Percentiles rank a stretch among this genome's conserved stretches.
Evolutionary conservation across 1,140 invertebrate species (phyloP).

Genomic region (Orussus abietinus): DNA sequence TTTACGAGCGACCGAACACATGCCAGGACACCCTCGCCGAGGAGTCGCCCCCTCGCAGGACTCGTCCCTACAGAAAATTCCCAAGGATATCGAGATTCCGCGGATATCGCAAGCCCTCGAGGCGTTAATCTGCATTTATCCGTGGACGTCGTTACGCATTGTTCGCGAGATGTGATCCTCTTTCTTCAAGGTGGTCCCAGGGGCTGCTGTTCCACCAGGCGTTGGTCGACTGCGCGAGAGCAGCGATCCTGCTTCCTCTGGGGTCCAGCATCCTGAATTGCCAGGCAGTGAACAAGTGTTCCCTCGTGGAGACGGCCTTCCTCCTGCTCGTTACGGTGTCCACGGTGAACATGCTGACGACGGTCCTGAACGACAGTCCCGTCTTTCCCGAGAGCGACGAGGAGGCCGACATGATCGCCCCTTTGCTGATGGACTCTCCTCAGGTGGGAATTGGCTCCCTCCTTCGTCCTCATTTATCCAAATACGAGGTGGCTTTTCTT

Average conservation of each 20-base stretch:
- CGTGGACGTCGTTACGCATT: constrained; percentile 1
- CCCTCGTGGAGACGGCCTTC: constrained; percentile 85
- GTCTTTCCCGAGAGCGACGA: constrained; percentile 77
- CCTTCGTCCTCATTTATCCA: no score
- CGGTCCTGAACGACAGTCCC: constrained; percentile 84
- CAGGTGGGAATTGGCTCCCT: no score
- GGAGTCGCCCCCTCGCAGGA: constrained; percentile 1
- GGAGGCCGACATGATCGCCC: constrained; percentile 63
- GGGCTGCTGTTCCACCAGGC: constrained; percentile 84
- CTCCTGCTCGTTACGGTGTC: constrained; percentile 84
- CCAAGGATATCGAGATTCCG: constrained; percentile 1
- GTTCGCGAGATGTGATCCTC: neutral
- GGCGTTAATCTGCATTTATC: constrained; percentile 4
- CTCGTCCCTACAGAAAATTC: neutral
- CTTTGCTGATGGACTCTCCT: constrained; percentile 73
- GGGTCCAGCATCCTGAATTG: constrained; percentile 79
- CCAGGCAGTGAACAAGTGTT: constrained; percentile 81
- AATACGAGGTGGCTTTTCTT: no score
- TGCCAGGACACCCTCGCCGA: no score
- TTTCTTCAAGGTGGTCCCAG: constrained; percentile 72
- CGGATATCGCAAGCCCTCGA: constrained; percentile 1
- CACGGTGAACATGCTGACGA: constrained; percentile 87
- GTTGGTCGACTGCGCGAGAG: constrained; percentile 77
- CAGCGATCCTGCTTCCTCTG: constrained; percentile 75
- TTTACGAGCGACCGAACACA: no score